Percentiles rank a stretch among this genome's conserved stretches.
Conservation (phyloP, 2,888 invertebrate species). For the Athripsodes cinereus region DNA sequence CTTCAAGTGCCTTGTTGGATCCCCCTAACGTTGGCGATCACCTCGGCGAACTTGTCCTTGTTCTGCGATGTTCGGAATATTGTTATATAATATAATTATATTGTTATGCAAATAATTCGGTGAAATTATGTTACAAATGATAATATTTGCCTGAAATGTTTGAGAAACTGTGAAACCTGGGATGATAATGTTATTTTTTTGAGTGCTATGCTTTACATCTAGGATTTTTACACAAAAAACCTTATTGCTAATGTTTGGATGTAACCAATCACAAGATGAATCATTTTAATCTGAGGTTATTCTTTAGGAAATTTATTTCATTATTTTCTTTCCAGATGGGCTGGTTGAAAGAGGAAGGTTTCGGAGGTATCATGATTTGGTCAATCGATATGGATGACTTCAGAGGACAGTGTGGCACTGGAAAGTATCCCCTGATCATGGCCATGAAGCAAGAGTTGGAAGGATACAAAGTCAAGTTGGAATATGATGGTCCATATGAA, state of each 20-base stretch:
- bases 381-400: constrained; percentile 96
- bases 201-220: too few species aligned
- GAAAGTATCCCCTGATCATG: constrained; percentile 83
- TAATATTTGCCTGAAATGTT: too few species aligned
- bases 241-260: background rate
- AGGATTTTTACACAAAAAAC: too few species aligned
- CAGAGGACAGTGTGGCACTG: constrained; percentile 81
- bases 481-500: constrained; percentile 85
- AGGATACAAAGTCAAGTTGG: constrained; percentile 73
- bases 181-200: too few species aligned
- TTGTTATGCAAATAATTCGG: too few species aligned
- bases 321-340: constrained; percentile 59
- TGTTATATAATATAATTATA: too few species aligned
- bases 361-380: constrained; percentile 96
- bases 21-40: too few species aligned
- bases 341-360: constrained; percentile 90
- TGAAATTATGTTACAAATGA: too few species aligned
- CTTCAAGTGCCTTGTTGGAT: too few species aligned
- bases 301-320: background rate
- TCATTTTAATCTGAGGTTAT: background rate
- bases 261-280: background rate
- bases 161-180: too few species aligned
- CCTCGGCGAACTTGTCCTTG: too few species aligned
- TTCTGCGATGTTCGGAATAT: too few species aligned
- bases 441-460: constrained; percentile 81